Base-by-base conservation (phyloP, 2,113 vertebrate species). In the Centropristis striata region DNA sequence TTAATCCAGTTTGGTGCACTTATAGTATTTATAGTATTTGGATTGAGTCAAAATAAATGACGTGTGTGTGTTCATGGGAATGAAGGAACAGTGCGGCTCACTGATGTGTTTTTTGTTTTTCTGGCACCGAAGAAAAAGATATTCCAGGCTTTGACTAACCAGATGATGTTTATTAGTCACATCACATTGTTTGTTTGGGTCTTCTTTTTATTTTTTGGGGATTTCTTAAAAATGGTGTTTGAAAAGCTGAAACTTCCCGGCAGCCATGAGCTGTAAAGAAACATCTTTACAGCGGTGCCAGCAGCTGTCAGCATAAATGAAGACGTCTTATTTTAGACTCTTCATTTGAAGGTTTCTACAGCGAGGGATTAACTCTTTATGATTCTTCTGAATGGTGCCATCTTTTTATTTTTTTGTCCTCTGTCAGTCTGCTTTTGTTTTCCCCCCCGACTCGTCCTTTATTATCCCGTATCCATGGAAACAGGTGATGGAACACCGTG, bases 391-490 rank as follows among this genome's bases (percentile, higher is more conserved):
- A 59, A 49, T 32, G 25, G 25, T 9, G 8, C 4, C 27, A 32
- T 51, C 47, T 53, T 15, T 32, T 36, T n/a, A 12, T 42, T 28
- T 46, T 14, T 15, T 16, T 55, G 5, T 44, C 55, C 57, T 75
- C 60, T 55, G 73, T 64, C 78, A 44, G 5, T 74, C 57, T 25
- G n/a, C 47, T n/a, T 58, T 50, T 71, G 18, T 70, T 68, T 57
- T 47, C 64, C 59, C 42, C 42, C 37, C 46, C 14, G 15, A 5
- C 71, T 1, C 80, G 51, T 78, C 64, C 55, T 51, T 53, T 69
- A 60, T 65, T 28, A 46, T 49, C 44, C 50, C 1, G 76, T 83
- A 59, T 72, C 80, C 80, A 80, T 77, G 76, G 76, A 42, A 58
- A 83, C 68, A 10, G 36, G 18, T 25, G 37, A 67, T 63, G 75